Evolutionary conservation across 2,113 vertebrate genomes (phyloP), one percentile per base, ranked within the genome.

Genomic region (Apistogramma diplotaenia): DNA sequence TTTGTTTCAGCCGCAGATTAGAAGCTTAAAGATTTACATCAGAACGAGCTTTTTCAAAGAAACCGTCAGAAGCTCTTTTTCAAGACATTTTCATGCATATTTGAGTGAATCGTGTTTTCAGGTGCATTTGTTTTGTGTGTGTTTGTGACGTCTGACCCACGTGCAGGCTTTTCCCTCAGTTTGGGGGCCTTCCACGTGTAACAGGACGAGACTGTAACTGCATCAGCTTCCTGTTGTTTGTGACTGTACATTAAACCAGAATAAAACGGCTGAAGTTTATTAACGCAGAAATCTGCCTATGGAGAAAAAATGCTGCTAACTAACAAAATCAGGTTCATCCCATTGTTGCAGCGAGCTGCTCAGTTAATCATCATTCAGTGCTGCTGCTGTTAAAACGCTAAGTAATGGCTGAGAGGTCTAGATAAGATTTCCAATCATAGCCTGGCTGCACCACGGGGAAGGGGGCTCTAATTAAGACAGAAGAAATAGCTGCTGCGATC

Each of bases 181-280:
- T 29, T 8, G 7, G 31, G 35, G 35, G 9, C 9, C 6, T 4
- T 37, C 35, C 9, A 37, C 35, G 11, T 37, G 35, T 37, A 11
- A 37, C 35, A 37, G 3, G 35, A 37, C 11, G 35, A 35, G 35
- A 9, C n/a, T n/a, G n/a, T n/a, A n/a, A n/a, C n/a, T n/a, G n/a
- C n/a, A n/a, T n/a, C n/a, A n/a, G n/a, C n/a, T n/a, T 35, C 15
- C 40, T 0, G 0, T 19, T 49, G 10, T 67, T 67, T 0, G 0
- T 27, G 40, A 8, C 40, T 46, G 23, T 46, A 6, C 29, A 67
- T 49, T 46, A 12, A 67, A 21, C 62, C 27, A 8, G 3, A 67
- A 27, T 46, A 49, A 6, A 0, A 27, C 46, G 9, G 16, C 9
- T 67, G 4, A 67, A 46, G 16, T 46, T 67, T 67, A 7, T 19